Percentiles rank a stretch among this genome's conserved stretches.
phyloP scores from a whole-genome alignment of 1,140 invertebrate species.

The Agraylea sexmaculata region DNA sequence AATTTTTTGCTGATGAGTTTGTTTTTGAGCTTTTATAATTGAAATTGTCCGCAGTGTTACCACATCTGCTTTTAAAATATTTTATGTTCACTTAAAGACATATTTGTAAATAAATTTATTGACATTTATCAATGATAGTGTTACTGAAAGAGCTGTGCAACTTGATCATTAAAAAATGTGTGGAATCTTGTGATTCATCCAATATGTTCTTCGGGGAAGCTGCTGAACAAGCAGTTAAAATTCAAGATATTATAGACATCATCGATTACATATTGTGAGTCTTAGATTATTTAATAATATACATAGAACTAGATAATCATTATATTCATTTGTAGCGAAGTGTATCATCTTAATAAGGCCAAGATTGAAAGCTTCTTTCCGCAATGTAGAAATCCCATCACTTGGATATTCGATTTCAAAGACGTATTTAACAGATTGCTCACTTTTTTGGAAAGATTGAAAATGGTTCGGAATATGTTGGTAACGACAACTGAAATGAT shows the following conservation, averaged over 20 bases:
- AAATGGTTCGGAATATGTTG: constrained; percentile 53
- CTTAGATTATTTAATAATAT: too few relatives aligned
- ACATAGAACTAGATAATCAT: too few relatives aligned
- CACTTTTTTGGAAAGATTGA: constrained; percentile 50
- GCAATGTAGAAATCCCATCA: constrained; percentile 34
- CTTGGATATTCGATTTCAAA: constrained; percentile 63
- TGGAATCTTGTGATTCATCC: constrained; percentile 39
- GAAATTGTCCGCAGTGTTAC: too few relatives aligned
- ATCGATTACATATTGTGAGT: constrained; percentile 42
- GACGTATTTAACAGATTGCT: constrained; percentile 59
- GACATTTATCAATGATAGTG: too few relatives aligned
- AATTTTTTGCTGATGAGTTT: too few relatives aligned
- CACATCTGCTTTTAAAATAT: too few relatives aligned
- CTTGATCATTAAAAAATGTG: constrained; percentile 55
- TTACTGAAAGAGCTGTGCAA: constrained; percentile 67
- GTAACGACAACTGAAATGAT: constrained; percentile 64
- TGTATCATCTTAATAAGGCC: constrained; percentile 34
- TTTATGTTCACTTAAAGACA: too few relatives aligned
- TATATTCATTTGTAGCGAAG: constrained; percentile 30
- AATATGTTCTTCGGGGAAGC: constrained; percentile 63
- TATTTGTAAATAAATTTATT: too few relatives aligned
- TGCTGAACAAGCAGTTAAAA: constrained; percentile 45
- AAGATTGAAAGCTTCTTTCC: constrained; percentile 36
- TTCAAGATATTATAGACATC: constrained; percentile 35
- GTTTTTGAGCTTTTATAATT: too few relatives aligned